Evolutionary conservation across 1,140 invertebrate species (phyloP), one percentile per base, ranked within the genome.

Genomic region (Megathymus violae): DNA sequence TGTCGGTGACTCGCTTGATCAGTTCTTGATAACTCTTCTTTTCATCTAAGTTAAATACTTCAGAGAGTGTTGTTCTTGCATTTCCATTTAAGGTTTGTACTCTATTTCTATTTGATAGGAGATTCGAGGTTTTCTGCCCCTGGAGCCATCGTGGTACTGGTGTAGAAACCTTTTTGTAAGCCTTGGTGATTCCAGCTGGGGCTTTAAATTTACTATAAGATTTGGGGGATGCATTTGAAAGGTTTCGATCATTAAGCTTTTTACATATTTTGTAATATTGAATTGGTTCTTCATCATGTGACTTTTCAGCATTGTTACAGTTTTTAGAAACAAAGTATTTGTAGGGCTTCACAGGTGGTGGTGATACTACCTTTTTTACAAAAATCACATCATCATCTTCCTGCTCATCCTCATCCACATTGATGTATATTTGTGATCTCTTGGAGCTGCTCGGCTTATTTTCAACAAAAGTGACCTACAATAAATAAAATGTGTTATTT

Each of bases 11-110:
- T 64, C 72, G 74, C 22, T 67, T 83, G 19, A 91, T 92, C 36
- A 92, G 65, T 69, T 91, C 87, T 56, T 82, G 82, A 52, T 89
- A 91, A 67, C 78, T 82, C 75, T 72, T 88, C 48, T 91, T 92
- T 62, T 91, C 89, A 66, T 91, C 86, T 67, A 92, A 77, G 71
- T 91, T 89, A 59, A 91, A 91, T 50, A 89, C 78, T 78, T 88
- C 84, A n/a, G 78, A 82, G 38, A 91, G 51, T 38, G 85, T 85
- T 13, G 82, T 71, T 54, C 76, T 77, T 34, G 69, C 61, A 59
- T 80, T 87, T 14, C 87, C 84, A 61, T 89, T 90, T 4, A 74
- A 15, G 43, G 76, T 80, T 64, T 71, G 58, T 40, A 72, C 71
- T 69, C 72, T 79, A 71, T 63, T 87, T 67, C 72, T 77, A n/a